phyloP scores from a whole-genome alignment of 2,888 invertebrate species.

The Globia sparganii region DNA sequence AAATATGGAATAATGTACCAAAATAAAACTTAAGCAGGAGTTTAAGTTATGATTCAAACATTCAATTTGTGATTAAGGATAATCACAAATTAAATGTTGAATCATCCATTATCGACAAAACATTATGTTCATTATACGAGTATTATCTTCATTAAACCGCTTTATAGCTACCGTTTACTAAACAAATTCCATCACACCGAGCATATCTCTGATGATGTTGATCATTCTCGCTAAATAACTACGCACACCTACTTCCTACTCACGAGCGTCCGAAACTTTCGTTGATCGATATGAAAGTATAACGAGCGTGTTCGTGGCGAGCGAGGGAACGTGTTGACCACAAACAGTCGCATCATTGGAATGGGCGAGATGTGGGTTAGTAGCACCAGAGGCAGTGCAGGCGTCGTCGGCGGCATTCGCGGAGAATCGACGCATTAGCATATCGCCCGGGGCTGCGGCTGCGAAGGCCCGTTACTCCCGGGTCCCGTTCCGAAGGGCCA shows the following conservation, averaged over 20 bases:
- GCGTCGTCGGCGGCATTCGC: slow-evolving; percentile 74
- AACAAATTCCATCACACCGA: slow-evolving; percentile 52
- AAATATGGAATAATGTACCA: slow-evolving; percentile 58
- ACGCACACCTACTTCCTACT: slow-evolving; percentile 75
- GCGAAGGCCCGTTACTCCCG: slow-evolving; percentile 82
- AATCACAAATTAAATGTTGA: slow-evolving; percentile 35
- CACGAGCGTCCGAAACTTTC: slow-evolving; percentile 82
- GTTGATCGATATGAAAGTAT: slow-evolving; percentile 88
- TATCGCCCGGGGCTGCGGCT: slow-evolving; percentile 82
- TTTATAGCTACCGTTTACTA: slow-evolving; percentile 57
- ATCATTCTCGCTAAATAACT: slow-evolving; percentile 57
- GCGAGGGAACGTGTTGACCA: slow-evolving; percentile 83
- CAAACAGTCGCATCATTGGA: slow-evolving; percentile 86
- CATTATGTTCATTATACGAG: slow-evolving; percentile 38
- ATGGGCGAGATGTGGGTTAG: slow-evolving; percentile 87
- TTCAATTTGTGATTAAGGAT: too few species aligned
- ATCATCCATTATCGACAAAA: slow-evolving; percentile 29
- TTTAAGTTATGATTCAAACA: too few species aligned
- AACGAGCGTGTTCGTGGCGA: slow-evolving; percentile 83
- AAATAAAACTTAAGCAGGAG: slow-evolving; percentile 40
- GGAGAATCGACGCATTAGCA: slow-evolving; percentile 84
- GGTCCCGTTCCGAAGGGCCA: slow-evolving; percentile 83
- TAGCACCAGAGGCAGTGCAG: slow-evolving; percentile 81
- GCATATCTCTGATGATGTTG: slow-evolving; percentile 54
- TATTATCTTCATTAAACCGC: slow-evolving; percentile 44